Evolutionary conservation across 1,140 invertebrate species (phyloP).

Genomic region (Dysdera silvatica): DNA sequence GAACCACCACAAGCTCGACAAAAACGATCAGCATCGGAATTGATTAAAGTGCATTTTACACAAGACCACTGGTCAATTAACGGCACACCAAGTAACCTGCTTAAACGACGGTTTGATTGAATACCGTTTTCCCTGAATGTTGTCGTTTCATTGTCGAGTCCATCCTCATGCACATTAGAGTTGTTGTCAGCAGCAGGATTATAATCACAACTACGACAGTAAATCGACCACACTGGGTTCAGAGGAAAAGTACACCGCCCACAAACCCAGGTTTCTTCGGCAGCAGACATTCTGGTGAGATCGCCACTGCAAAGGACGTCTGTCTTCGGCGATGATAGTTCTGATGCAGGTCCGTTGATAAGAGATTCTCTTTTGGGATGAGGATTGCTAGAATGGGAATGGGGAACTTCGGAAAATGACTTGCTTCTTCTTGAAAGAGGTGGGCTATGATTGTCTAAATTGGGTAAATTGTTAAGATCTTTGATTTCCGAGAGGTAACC

Average conservation of each 20-base stretch:
- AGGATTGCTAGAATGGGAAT: background rate
- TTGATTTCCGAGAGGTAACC: slow-evolving; percentile 28
- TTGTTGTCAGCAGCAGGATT: slow-evolving; percentile 41
- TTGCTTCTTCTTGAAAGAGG: slow-evolving; percentile 25
- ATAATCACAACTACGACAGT: slow-evolving; percentile 70
- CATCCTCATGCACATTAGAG: slow-evolving; percentile 4
- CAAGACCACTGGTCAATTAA: slow-evolving; percentile 62
- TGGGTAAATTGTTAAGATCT: slow-evolving; percentile 16
- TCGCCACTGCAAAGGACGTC: slow-evolving; percentile 19
- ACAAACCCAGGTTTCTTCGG: slow-evolving; percentile 59
- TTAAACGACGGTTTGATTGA: slow-evolving; percentile 8
- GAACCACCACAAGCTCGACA: slow-evolving; percentile 78
- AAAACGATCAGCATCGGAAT: slow-evolving; percentile 56
- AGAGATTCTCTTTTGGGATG: slow-evolving; percentile 11
- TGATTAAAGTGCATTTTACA: slow-evolving; percentile 75
- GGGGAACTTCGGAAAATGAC: slow-evolving; percentile 28
- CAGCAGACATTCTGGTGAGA: slow-evolving; percentile 18
- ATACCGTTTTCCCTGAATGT: background rate
- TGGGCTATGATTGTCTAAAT: slow-evolving; percentile 7
- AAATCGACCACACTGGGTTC: slow-evolving; percentile 66
- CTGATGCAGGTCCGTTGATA: slow-evolving; percentile 16
- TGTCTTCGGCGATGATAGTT: slow-evolving; percentile 24
- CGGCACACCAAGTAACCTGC: slow-evolving; percentile 9
- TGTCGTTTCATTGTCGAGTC: slow-evolving; percentile 4
- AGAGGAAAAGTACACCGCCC: slow-evolving; percentile 77